A percentile compares a stretch with the other conserved stretches of the same genome.
Evolutionary conservation across 2,113 vertebrate genomes (phyloP).

Genomic region (Sceloporus tristichus): DNA sequence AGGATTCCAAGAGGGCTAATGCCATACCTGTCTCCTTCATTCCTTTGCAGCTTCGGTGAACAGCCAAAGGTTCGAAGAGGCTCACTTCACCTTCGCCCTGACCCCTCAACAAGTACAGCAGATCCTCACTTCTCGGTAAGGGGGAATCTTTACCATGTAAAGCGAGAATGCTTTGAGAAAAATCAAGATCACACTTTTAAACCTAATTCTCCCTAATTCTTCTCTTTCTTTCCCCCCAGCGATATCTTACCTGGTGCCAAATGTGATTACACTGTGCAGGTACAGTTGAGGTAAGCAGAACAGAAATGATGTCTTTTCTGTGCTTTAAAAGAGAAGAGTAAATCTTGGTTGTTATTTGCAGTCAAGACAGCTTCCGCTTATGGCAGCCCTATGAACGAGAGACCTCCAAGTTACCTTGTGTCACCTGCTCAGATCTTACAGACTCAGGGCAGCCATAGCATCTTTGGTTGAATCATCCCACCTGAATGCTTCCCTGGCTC

Average conservation of each 20-base stretch:
- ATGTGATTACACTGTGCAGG: conserved; percentile 79
- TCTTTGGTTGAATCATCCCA: too few species aligned
- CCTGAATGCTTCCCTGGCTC: not conserved
- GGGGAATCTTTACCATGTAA: too few species aligned
- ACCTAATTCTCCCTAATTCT: too few species aligned
- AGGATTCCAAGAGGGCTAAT: not conserved
- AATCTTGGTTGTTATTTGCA: too few species aligned
- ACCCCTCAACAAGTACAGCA: conserved; percentile 83
- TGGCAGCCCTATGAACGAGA: too few species aligned
- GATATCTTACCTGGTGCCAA: conserved; percentile 81
- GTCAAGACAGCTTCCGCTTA: too few species aligned
- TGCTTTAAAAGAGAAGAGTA: not conserved
- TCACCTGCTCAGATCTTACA: too few species aligned
- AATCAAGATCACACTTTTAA: not conserved
- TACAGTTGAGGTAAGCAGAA: conserved; percentile 77
- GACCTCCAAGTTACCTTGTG: too few species aligned
- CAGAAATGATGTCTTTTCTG: not conserved
- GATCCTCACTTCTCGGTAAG: conserved; percentile 80
- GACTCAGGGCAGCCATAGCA: too few species aligned
- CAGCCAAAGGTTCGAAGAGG: conserved; percentile 80
- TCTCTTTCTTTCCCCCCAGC: conserved; percentile 51
- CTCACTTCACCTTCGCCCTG: conserved; percentile 79
- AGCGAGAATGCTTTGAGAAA: too few species aligned
- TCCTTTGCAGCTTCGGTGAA: conserved; percentile 69
- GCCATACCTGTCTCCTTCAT: not conserved